Conservation (phyloP, 2,888 invertebrate species). For the Baccha elongata region DNA sequence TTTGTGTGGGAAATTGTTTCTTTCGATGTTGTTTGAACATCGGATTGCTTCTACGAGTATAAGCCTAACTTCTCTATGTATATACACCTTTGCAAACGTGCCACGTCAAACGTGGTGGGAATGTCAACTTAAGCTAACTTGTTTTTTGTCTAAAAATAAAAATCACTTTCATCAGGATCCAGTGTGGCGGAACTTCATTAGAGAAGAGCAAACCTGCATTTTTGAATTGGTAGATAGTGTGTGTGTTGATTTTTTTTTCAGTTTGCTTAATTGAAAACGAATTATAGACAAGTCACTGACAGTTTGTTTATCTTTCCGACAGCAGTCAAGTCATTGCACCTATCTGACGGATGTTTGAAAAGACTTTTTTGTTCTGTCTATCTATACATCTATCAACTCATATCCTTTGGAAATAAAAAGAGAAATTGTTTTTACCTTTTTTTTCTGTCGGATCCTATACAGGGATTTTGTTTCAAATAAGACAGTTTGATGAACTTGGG, state of each 20-base stretch:
- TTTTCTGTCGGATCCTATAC: neutral
- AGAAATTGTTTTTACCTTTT: neutral
- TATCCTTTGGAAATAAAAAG: constrained; percentile 21
- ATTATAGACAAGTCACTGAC: constrained; percentile 49
- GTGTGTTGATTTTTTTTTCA: constrained; percentile 4
- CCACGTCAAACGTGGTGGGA: constrained; percentile 27
- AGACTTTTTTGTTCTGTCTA: neutral
- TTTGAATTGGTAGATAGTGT: constrained; percentile 9
- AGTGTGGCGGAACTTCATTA: constrained; percentile 55
- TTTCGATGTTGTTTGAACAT: constrained; percentile 3
- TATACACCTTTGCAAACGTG: neutral
- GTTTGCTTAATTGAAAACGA: constrained; percentile 64
- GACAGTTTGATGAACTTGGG: constrained; percentile 9
- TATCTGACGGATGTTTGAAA: constrained; percentile 33
- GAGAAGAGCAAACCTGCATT: constrained; percentile 24
- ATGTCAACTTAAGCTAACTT: constrained; percentile 15
- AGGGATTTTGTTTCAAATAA: constrained; percentile 16
- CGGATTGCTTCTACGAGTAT: neutral
- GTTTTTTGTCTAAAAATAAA: constrained; percentile 34
- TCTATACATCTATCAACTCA: neutral
- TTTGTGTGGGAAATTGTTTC: neutral
- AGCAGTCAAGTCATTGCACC: constrained; percentile 50
- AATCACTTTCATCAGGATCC: constrained; percentile 54
- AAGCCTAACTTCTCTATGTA: neutral
- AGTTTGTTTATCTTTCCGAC: constrained; percentile 47